Percentiles rank a stretch among this genome's conserved stretches.
These are phyloP conservation scores for Gyrodactylus bullatarudis DNA, from an alignment of 1,140 invertebrate genomes.

Conservation along the genomic window DNA sequence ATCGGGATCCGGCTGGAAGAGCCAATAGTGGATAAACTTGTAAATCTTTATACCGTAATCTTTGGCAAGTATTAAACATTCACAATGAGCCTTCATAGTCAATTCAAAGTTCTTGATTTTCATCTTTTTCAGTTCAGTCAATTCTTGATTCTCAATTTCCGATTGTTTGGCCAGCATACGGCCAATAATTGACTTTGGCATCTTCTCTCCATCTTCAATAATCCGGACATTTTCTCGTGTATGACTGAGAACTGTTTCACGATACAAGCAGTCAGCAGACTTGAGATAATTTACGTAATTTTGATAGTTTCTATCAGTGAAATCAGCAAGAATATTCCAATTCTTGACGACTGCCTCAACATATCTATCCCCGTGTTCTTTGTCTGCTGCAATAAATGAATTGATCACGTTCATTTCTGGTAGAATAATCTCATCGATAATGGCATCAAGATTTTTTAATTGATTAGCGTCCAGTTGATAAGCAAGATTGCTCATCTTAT, in stretches of 20 bases:
- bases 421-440: neutral
- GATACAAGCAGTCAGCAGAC: neutral
- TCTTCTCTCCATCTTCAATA: neutral
- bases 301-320: neutral
- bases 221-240: neutral
- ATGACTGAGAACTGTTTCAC: neutral
- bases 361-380: neutral
- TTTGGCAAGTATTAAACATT: neutral
- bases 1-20: neutral
- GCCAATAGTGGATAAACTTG: neutral
- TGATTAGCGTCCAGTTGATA: neutral
- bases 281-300: neutral
- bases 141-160: neutral
- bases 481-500: neutral
- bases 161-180: neutral
- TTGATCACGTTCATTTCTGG: neutral
- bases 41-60: neutral
- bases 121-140: neutral
- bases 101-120: neutral
- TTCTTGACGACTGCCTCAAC: neutral
- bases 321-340: neutral
- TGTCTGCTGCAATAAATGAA: neutral
- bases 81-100: neutral
- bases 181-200: neutral
- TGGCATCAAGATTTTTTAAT: neutral